Percentiles rank a stretch among this genome's conserved stretches.
Conservation (phyloP, 2,113 vertebrate genomes). For the Pteronura brasiliensis region DNA sequence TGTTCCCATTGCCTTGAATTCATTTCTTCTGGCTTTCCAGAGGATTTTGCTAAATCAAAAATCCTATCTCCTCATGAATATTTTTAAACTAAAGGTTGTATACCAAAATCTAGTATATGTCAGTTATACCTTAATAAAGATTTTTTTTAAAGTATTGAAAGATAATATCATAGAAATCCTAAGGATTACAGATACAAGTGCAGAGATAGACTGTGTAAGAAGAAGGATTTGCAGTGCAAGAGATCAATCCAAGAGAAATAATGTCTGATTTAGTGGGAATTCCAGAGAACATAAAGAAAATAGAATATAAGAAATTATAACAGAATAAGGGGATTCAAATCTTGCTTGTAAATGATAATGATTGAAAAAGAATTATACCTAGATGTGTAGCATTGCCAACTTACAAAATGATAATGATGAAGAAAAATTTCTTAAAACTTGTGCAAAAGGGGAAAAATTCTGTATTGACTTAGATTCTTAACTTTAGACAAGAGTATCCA, state of each 20-base stretch:
- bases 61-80: neutral
- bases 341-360: neutral
- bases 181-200: neutral
- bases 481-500: neutral
- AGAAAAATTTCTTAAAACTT: neutral
- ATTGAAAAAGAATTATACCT: neutral
- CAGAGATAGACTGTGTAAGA: neutral
- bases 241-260: neutral
- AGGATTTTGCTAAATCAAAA: conserved; percentile 17
- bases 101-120: neutral
- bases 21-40: conserved; percentile 35
- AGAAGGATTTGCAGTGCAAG: neutral
- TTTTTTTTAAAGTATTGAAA: neutral
- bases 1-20: conserved; percentile 23
- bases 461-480: neutral
- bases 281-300: neutral
- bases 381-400: neutral
- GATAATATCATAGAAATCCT: neutral
- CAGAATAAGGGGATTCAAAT: neutral
- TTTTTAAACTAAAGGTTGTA: neutral
- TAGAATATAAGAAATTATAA: neutral
- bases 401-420: neutral
- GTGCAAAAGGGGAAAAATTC: neutral
- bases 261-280: neutral
- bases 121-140: neutral